These are phyloP conservation scores for Phalacrocorax pelagicus DNA, from an alignment of 2,113 vertebrate genomes.

Conservation along the genomic window DNA sequence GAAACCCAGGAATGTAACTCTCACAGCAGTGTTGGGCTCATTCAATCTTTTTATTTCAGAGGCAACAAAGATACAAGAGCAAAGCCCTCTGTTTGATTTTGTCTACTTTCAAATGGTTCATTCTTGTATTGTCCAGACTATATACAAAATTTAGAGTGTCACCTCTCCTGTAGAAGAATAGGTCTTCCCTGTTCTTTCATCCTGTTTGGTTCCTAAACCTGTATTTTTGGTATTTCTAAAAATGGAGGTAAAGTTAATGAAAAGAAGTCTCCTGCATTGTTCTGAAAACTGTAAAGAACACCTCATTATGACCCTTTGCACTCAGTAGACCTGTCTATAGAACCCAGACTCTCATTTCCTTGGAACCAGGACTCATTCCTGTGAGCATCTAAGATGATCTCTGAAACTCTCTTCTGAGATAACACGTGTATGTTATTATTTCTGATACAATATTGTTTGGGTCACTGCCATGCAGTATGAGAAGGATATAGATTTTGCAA, in stretches of 20 bases:
- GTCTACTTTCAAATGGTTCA: not conserved
- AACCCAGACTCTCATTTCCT: not conserved
- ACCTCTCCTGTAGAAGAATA: not conserved
- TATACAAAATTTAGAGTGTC: not conserved
- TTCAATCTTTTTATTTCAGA: not conserved
- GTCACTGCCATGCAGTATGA: not conserved
- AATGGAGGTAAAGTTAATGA: not conserved
- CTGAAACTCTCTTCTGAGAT: not conserved
- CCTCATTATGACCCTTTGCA: not conserved
- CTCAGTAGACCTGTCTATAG: not conserved
- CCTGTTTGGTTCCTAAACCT: not conserved
- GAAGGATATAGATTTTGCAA: not conserved
- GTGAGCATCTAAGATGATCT: not conserved
- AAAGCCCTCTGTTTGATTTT: not conserved
- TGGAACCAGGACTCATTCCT: not conserved
- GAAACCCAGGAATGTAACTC: not conserved
- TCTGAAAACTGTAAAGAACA: not conserved
- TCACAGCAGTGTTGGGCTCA: not conserved
- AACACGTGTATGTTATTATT: rapidly evolving
- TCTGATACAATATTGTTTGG: not conserved
- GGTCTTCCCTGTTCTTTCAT: not conserved
- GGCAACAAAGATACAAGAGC: not conserved
- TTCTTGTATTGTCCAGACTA: not conserved
- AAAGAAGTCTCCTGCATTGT: not conserved
- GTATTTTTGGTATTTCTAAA: not conserved